Evolutionary conservation across 2,888 invertebrate species (phyloP).

Genomic region (Amiota communis): DNA sequence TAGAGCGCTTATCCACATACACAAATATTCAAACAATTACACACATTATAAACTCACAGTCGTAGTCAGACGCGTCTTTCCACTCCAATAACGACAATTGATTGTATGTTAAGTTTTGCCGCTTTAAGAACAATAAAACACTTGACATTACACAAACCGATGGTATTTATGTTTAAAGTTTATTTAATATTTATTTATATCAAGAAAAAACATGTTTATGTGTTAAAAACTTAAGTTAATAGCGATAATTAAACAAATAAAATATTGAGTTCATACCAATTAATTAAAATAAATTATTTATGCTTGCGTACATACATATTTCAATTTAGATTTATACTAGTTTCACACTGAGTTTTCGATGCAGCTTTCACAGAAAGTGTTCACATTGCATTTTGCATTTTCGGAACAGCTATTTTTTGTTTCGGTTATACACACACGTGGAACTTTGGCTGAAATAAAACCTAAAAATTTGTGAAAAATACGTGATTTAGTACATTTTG

Average conservation of each 20-base stretch:
- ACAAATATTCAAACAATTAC: not conserved
- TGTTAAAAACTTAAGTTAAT: not conserved
- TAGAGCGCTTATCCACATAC: not conserved
- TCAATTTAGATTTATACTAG: no score
- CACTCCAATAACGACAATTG: constrained; percentile 19
- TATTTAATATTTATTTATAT: constrained; percentile 51
- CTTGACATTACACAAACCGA: constrained; percentile 54
- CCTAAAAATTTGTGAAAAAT: no score
- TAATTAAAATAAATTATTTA: not conserved
- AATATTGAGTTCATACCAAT: not conserved
- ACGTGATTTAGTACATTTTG: no score
- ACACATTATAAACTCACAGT: no score
- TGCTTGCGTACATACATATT: no score
- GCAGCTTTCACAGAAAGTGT: no score
- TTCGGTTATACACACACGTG: no score
- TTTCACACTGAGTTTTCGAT: no score
- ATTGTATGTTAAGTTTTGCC: constrained; percentile 28
- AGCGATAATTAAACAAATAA: not conserved
- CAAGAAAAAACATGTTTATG: constrained; percentile 15
- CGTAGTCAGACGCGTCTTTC: no score
- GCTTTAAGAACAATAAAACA: constrained; percentile 44
- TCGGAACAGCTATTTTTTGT: no score
- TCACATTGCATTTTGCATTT: no score
- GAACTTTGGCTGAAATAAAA: no score
- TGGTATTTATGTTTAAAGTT: constrained; percentile 57